Evolutionary conservation across 2,888 invertebrate genomes (phyloP).

Genomic region (Erynnis tages): DNA sequence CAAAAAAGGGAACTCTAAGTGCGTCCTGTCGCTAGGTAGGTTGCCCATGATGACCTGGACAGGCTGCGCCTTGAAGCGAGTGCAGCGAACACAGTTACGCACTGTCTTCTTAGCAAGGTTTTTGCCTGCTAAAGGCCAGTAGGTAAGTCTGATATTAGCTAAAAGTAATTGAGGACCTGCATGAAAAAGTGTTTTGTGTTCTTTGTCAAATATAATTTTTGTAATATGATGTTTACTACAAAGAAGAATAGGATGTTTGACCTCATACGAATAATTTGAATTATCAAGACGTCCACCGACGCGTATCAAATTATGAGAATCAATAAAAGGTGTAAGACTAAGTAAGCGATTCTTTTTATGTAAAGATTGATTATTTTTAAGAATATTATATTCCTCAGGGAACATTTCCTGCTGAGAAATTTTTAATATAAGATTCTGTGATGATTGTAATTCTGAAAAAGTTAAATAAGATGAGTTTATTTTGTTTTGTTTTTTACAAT

Average conservation of each 20-base stretch:
- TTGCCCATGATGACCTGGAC: constrained; percentile 32
- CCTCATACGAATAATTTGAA: constrained; percentile 22
- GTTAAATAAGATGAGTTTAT: constrained; percentile 13
- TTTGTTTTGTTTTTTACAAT: constrained; percentile 15
- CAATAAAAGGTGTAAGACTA: constrained; percentile 17
- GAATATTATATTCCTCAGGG: constrained; percentile 12
- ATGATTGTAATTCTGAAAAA: constrained; percentile 19
- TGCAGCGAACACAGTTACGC: constrained; percentile 27
- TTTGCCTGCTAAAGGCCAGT: constrained; percentile 28
- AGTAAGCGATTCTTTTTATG: constrained; percentile 20
- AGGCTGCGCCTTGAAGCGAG: constrained; percentile 26
- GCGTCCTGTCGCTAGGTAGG: constrained; percentile 30
- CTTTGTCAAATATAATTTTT: constrained; percentile 26
- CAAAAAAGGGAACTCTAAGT: constrained; percentile 29
- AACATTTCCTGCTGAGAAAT: constrained; percentile 24
- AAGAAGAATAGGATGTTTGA: constrained; percentile 27
- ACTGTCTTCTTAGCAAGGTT: constrained; percentile 27
- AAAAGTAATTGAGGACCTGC: constrained; percentile 30
- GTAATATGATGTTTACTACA: constrained; percentile 28
- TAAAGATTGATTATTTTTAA: constrained; percentile 14
- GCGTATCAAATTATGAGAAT: constrained; percentile 14
- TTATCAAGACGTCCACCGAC: constrained; percentile 27
- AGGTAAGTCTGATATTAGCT: constrained; percentile 24
- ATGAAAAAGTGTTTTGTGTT: constrained; percentile 28
- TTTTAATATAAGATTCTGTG: constrained; percentile 16